Evolutionary conservation across 1,140 invertebrate genomes (phyloP).

Genomic region (Drosophila nikananu): DNA sequence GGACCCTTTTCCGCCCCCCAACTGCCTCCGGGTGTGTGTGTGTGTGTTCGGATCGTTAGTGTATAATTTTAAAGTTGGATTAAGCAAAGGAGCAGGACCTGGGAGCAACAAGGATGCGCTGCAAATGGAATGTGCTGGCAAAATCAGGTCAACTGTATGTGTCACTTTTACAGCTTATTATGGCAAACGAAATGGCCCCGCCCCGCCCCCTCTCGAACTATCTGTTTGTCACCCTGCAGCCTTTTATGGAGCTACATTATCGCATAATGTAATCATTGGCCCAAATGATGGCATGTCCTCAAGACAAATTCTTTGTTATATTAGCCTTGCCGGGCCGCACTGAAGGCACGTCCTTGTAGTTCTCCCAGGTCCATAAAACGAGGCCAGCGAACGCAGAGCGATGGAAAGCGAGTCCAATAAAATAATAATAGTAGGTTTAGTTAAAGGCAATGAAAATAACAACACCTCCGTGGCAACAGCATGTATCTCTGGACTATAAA

Average conservation of each 20-base stretch:
- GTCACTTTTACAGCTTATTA: conserved; percentile 83
- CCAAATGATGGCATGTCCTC: conserved; percentile 80
- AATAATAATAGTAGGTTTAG: conserved; percentile 80
- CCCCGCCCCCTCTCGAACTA: conserved; percentile 18
- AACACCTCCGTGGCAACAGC: conserved; percentile 54
- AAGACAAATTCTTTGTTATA: conserved; percentile 83
- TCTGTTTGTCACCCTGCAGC: conserved; percentile 53
- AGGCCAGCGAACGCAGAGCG: background rate
- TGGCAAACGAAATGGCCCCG: conserved; percentile 61
- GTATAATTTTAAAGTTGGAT: conserved; percentile 84
- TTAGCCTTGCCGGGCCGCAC: conserved; percentile 48
- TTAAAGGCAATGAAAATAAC: conserved; percentile 75
- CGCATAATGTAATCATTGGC: conserved; percentile 83
- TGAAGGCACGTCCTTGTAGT: conserved; percentile 47
- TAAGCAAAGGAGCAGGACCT: conserved; percentile 55
- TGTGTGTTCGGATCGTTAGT: conserved; percentile 70
- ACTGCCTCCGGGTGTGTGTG: background rate
- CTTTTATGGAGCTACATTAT: conserved; percentile 80
- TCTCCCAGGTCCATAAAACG: conserved; percentile 37
- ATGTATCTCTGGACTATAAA: conserved; percentile 39
- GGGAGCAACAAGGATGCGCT: conserved; percentile 12
- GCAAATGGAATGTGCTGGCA: conserved; percentile 63
- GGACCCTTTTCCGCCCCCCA: conserved; percentile 14
- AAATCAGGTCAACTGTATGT: conserved; percentile 82
- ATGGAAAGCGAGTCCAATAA: conserved; percentile 50